Conservation (phyloP, 2,888 invertebrate species). For the Acrobasis suavella region DNA sequence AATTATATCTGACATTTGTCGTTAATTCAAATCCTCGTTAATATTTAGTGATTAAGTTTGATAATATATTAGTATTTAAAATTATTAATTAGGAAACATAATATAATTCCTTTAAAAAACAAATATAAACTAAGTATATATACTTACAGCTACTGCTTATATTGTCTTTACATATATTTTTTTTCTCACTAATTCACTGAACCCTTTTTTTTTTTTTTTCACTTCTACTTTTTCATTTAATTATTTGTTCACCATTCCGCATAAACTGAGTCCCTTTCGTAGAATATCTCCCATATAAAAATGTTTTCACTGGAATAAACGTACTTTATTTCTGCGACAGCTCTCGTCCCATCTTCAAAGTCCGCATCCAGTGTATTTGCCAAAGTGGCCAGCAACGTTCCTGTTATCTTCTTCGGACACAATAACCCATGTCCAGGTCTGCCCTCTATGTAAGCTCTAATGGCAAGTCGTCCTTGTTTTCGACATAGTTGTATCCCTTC, state of each 20-base stretch:
- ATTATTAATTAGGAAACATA: slow-evolving; percentile 1
- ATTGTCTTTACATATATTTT: not conserved
- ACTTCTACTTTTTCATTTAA: not conserved
- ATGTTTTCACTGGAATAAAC: slow-evolving; percentile 1
- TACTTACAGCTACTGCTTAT: slow-evolving; percentile 1
- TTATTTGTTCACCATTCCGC: slow-evolving; percentile 1
- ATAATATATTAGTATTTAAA: slow-evolving; percentile 1
- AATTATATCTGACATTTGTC: slow-evolving; percentile 1
- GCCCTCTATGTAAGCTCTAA: not conserved
- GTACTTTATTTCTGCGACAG: slow-evolving; percentile 1
- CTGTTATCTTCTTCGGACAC: no score
- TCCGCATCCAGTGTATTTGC: not conserved
- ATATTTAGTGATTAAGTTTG: slow-evolving; percentile 1
- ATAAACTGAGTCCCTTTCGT: not conserved
- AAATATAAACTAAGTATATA: slow-evolving; percentile 1
- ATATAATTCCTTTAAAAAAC: slow-evolving; percentile 1
- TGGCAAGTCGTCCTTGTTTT: not conserved
- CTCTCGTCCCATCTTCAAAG: slow-evolving; percentile 1
- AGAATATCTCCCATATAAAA: slow-evolving; percentile 1
- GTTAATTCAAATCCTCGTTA: slow-evolving; percentile 1
- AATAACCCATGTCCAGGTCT: not conserved
- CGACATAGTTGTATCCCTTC: not conserved
- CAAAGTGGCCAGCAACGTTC: no score
- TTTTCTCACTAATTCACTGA: slow-evolving; percentile 1
- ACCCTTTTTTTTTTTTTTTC: not conserved